Evolutionary conservation across 2,113 vertebrate species (phyloP).

Genomic region (Ictidomys tridecemlineatus): DNA sequence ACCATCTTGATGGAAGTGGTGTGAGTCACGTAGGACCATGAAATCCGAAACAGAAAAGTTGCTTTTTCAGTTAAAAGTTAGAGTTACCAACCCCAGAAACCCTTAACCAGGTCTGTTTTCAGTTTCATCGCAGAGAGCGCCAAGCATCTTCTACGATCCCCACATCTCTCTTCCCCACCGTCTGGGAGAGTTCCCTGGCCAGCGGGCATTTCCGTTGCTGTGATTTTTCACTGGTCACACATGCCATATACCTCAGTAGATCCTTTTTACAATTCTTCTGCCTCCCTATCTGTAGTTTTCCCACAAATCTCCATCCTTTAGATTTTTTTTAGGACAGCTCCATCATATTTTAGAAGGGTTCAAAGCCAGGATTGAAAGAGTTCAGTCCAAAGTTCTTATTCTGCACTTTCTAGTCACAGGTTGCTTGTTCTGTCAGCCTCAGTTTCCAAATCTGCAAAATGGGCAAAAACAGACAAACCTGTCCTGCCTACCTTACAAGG

Average conservation of each 20-base stretch:
- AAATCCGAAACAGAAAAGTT: not conserved
- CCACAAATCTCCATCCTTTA: not conserved
- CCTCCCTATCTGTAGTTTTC: not conserved
- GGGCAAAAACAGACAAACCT: not conserved
- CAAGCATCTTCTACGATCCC: rapidly evolving
- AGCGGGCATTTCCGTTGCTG: rapidly evolving
- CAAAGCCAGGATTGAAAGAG: not conserved
- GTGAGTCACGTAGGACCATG: not conserved
- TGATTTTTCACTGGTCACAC: rapidly evolving
- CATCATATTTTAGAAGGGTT: not conserved
- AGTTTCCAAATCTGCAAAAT: constrained; percentile 17
- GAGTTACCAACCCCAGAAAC: not conserved
- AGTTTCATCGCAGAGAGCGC: not conserved
- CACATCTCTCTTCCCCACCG: rapidly evolving
- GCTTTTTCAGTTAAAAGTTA: not conserved
- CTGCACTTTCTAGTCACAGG: too few species aligned
- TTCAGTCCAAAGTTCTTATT: not conserved
- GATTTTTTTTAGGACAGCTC: not conserved
- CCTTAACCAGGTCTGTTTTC: not conserved
- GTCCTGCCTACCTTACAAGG: not conserved
- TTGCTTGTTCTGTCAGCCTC: not conserved
- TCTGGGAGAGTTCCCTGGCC: rapidly evolving
- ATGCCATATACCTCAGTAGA: rapidly evolving
- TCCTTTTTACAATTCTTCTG: not conserved
- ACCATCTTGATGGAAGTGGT: not conserved